Base-by-base conservation (phyloP, 1,140 invertebrate genomes). In the Diachasma alloeum region DNA sequence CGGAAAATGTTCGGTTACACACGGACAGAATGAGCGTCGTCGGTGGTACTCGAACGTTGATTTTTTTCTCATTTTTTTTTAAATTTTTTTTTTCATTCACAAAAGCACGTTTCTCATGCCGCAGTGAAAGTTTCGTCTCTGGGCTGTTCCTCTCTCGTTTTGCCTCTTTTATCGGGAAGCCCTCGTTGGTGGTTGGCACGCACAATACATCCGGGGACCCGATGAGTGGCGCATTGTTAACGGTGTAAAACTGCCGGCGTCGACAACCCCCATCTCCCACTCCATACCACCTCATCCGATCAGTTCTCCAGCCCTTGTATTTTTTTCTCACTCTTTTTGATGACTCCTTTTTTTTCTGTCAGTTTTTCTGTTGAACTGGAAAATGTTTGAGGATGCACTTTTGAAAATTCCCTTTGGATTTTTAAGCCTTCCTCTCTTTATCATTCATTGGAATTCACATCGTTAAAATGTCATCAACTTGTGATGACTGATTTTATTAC, bases 221-320 rank as follows among this genome's bases (percentile, higher is more conserved):
- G 22, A 63, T 63, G 59, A 63, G 59, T 63, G 59, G 59, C 5
- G 59, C 59, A 63, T 63, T 63, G 59, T 63, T 63, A 63, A 63
- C 59, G 59, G 59, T 63, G 59, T 63, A 63, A 63, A 63, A 63
- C 59, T 63, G 59, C 59, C 59, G 59, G 59, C 59, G 59, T 63
- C 59, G 59, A 31, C 59, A 63, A 63, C 59, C 59, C 53, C 24
- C 59, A 63, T 26, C 59, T 26, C 53, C 22, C 53, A 59, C 59
- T 63, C 59, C 59, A n/a, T n/a, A n/a, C n/a, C n/a, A 63, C 59
- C 24, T 26, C 24, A 63, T 63, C 59, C 59, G 59, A 63, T 63
- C 59, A 63, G 59, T 63, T 26, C 59, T 56, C 24, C 59, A 53
- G 17, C 48, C 15, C 48, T 53, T 53, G 48, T 19, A 53, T 53